A percentile compares a stretch with the other conserved stretches of the same genome.
Evolutionary conservation across 2,888 invertebrate genomes (phyloP).

Genomic region (Parapristionchus giblindavisi): DNA sequence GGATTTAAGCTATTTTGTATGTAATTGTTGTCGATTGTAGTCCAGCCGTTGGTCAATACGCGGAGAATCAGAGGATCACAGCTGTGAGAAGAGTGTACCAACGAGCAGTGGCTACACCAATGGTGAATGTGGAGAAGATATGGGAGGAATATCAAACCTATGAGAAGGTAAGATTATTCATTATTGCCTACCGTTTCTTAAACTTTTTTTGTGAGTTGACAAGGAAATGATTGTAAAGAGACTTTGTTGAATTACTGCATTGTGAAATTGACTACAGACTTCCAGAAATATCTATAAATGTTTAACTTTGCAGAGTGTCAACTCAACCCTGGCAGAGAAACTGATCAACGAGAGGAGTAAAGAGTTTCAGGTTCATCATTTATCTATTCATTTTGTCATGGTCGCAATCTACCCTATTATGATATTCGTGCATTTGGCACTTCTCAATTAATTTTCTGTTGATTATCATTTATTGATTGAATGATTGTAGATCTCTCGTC

Average conservation of each 20-base stretch:
- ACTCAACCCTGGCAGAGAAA: conserved; percentile 89
- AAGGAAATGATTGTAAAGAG: too few relatives aligned
- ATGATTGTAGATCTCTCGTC: conserved; percentile 72
- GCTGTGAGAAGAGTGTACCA: conserved; percentile 97
- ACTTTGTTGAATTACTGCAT: too few relatives aligned
- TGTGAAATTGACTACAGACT: not conserved
- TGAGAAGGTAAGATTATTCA: conserved; percentile 76
- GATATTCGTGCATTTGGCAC: conserved; percentile 75
- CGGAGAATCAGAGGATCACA: conserved; percentile 98
- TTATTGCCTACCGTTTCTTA: too few relatives aligned
- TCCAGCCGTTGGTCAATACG: conserved; percentile 96
- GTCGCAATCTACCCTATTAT: not conserved
- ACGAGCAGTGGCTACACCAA: conserved; percentile 92
- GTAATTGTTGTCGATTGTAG: too few relatives aligned
- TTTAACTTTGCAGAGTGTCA: conserved; percentile 79
- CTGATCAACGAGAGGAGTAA: conserved; percentile 95
- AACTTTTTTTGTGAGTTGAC: too few relatives aligned
- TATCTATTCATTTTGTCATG: not conserved
- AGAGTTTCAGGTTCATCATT: conserved; percentile 80
- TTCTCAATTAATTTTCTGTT: not conserved
- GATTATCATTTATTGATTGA: not conserved
- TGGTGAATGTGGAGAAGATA: conserved; percentile 93
- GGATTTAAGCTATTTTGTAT: too few relatives aligned
- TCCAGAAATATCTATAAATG: not conserved
- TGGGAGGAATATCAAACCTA: conserved; percentile 95